A percentile compares a stretch with the other conserved stretches of the same genome.
Evolutionary conservation across 2,888 invertebrate species (phyloP).

Genomic region (Alloplasta piceator): DNA sequence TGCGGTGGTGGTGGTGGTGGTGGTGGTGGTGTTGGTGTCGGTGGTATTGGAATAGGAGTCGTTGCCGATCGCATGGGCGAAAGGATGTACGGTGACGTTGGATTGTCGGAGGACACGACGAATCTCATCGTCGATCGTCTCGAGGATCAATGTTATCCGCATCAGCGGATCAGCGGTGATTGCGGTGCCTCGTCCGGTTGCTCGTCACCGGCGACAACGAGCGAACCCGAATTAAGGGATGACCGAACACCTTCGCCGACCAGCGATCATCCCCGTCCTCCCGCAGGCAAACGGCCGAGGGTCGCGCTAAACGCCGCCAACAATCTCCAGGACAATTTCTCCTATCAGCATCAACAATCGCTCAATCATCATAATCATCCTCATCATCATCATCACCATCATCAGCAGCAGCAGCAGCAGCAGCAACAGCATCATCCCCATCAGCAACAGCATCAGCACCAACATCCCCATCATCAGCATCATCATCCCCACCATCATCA

Average conservation of each 20-base stretch:
- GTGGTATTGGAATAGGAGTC: slow-evolving; percentile 47
- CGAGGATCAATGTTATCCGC: slow-evolving; percentile 78
- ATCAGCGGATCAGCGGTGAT: slow-evolving; percentile 82
- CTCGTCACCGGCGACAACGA: slow-evolving; percentile 80
- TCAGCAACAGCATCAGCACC: slow-evolving; percentile 70
- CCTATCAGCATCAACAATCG: slow-evolving; percentile 61
- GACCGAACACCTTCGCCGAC: slow-evolving; percentile 80
- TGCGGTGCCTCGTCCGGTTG: slow-evolving; percentile 82
- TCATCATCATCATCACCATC: too few species aligned
- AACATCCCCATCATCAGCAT: slow-evolving; percentile 70
- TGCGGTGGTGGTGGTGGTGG: slow-evolving; percentile 44
- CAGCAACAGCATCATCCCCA: slow-evolving; percentile 59
- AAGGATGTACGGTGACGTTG: slow-evolving; percentile 82
- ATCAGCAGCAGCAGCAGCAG: slow-evolving; percentile 21
- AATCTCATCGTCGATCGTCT: slow-evolving; percentile 83
- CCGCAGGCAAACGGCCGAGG: slow-evolving; percentile 77
- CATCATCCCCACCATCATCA: slow-evolving; percentile 74
- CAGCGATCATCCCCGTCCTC: slow-evolving; percentile 56
- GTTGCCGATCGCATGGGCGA: slow-evolving; percentile 62
- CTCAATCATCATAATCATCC: slow-evolving; percentile 58
- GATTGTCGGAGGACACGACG: slow-evolving; percentile 72
- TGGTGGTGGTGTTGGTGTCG: slow-evolving; percentile 64
- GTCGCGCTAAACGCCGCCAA: slow-evolving; percentile 54
- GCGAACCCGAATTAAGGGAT: slow-evolving; percentile 83
- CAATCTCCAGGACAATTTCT: slow-evolving; percentile 59